Conservation (phyloP, 2,113 vertebrate genomes). For the crab-eating macaque (Macaca fascicularis) region DNA sequence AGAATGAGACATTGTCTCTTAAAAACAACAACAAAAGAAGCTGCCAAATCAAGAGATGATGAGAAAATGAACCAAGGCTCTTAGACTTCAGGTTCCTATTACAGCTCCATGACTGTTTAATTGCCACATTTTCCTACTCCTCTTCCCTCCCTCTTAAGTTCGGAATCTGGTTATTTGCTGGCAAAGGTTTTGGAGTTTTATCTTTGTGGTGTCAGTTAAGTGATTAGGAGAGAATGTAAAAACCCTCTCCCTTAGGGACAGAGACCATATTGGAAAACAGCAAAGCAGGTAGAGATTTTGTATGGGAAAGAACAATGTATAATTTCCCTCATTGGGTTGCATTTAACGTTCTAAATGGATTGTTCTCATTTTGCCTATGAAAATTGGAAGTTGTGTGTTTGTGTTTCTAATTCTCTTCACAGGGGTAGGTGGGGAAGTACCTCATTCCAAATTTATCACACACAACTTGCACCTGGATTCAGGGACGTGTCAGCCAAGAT, state of each 20-base stretch:
- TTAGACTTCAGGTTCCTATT: background rate
- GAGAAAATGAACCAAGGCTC: background rate
- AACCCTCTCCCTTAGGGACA: background rate
- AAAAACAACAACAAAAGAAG: background rate
- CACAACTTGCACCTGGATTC: background rate
- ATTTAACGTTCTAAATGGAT: background rate
- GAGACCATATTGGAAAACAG: background rate
- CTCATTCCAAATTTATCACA: background rate
- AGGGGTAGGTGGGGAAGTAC: background rate
- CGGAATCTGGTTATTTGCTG: slow-evolving; percentile 39
- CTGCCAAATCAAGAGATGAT: background rate
- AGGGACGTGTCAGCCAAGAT: background rate
- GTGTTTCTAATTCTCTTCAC: background rate
- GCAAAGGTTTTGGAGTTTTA: slow-evolving; percentile 9
- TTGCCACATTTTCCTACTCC: background rate
- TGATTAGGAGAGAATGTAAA: background rate
- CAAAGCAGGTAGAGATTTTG: background rate
- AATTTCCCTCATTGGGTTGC: background rate
- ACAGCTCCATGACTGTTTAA: background rate
- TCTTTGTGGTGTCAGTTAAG: background rate
- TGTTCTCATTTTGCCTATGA: background rate
- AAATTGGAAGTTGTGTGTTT: background rate
- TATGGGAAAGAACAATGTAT: background rate
- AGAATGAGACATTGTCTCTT: too few relatives aligned
- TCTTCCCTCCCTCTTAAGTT: background rate